Base-by-base conservation (phyloP, 37 sponge, comb jelly and placozoan species). In the Ephydatia muelleri region DNA sequence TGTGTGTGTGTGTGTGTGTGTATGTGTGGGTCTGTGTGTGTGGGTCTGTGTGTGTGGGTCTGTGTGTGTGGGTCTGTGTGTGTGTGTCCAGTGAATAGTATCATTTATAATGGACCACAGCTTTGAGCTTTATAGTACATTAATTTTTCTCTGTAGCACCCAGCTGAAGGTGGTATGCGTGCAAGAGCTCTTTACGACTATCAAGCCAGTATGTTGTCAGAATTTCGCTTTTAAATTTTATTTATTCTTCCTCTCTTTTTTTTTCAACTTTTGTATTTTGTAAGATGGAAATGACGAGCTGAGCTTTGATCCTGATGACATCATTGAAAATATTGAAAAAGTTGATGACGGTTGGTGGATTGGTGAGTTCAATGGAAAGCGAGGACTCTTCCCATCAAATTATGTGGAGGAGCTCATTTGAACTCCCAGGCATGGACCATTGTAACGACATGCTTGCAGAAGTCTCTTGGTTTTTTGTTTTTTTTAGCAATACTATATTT, bases 281-380 rank as follows among this genome's bases (percentile, higher is more conserved):
- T 48, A 86, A 74, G 84, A 74, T 30, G 95, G 88, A 22, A 91
- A 93, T 2, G 91, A 93, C 73, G 93, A 95, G 64, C 67, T 95
- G 5, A 76, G 90, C 34, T 97, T 97, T 88, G 97, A 95, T 64
- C 93, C 93, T 43, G 96, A 83, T 31, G 97, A 95, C 68, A 94
- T 95, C 67, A 95, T 97, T 73, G 80, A 72, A 5, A 93, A 97
- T 64, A 88, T 95, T 72, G 93, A 94, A 64, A 65, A 86, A 72
- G 86, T 97, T 37, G 77, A 92, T 66, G 93, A 90, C 1, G 90
- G 90, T 12, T 90, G 90, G 93, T 86, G 93, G 93, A 48, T 76
- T n/a, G 90, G 93, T 4, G 90, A 89, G 70, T 73, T 71, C 75
- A 74, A 86, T 66, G 93, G 93, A 29, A 35, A 81, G 69, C 30